Percentiles rank a stretch among this genome's conserved stretches.
phyloP scores from a whole-genome alignment of 2,113 vertebrate species.

The Regulus satrapa region DNA sequence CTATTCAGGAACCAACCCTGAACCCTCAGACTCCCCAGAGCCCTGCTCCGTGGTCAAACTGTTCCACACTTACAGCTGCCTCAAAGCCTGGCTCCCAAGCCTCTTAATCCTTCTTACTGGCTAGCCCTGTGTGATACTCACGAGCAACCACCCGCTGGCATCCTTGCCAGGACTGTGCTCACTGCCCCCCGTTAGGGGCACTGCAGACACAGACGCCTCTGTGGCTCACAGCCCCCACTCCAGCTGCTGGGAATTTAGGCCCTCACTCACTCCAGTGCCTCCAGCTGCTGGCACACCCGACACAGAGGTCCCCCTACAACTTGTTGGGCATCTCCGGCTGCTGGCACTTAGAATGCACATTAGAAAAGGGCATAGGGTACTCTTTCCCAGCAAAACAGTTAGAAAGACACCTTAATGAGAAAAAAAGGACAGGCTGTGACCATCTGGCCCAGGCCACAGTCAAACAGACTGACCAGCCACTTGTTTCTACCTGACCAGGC shows the following conservation, averaged over 20 bases:
- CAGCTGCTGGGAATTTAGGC: neutral
- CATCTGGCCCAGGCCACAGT: neutral
- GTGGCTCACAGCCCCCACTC: neutral
- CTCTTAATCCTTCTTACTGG: neutral
- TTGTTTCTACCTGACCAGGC: neutral
- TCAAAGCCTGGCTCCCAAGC: neutral
- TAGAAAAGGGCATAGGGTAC: neutral
- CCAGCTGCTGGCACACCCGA: neutral
- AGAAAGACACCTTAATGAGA: neutral
- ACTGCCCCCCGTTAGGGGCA: rapidly evolving
- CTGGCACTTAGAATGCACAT: neutral
- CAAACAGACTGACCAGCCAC: neutral
- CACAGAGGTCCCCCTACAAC: neutral
- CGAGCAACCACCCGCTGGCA: neutral
- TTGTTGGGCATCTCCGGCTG: neutral
- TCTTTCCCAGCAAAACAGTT: neutral
- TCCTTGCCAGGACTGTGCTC: neutral
- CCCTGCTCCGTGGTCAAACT: neutral
- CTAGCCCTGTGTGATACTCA: neutral
- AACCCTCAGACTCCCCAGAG: neutral
- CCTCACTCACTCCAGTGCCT: neutral
- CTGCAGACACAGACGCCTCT: neutral
- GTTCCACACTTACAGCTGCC: neutral
- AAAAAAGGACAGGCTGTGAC: neutral
- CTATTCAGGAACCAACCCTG: neutral